Conservation (phyloP, 2,797 vertebrate genomes). For the Coregonus ussuriensis region DNA sequence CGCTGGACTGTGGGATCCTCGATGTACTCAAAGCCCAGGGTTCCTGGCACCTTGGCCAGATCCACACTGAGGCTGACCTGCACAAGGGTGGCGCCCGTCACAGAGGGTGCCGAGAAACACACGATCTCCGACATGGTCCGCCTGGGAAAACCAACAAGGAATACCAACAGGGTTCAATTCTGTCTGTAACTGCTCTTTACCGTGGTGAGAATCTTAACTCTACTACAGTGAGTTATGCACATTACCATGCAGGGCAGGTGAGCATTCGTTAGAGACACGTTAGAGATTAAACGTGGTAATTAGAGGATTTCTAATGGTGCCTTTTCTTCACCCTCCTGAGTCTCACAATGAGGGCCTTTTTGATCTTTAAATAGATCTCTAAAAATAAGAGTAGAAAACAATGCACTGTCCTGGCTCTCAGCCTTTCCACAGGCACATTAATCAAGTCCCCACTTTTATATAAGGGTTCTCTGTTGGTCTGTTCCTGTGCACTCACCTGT, state of each 20-base stretch:
- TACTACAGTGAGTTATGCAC: neutral
- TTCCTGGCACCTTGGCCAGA: slow-evolving; percentile 81
- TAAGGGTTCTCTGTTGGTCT: neutral
- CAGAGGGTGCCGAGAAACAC: slow-evolving; percentile 86
- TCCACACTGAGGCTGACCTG: slow-evolving; percentile 86
- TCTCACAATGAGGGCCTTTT: slow-evolving; percentile 49
- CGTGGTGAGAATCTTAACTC: neutral
- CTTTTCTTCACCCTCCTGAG: slow-evolving; percentile 56
- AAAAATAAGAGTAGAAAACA: slow-evolving; percentile 60
- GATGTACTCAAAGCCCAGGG: slow-evolving; percentile 89
- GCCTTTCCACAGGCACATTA: slow-evolving; percentile 37
- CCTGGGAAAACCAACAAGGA: slow-evolving; percentile 61
- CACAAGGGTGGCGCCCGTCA: slow-evolving; percentile 80
- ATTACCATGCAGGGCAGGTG: slow-evolving; percentile 25
- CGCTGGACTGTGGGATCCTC: slow-evolving; percentile 91
- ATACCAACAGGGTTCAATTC: slow-evolving; percentile 28
- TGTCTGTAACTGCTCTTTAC: slow-evolving; percentile 22
- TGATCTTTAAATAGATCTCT: slow-evolving; percentile 69
- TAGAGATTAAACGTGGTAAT: slow-evolving; percentile 80
- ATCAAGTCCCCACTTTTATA: slow-evolving; percentile 28
- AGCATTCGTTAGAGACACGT: slow-evolving; percentile 70
- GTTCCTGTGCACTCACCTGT: slow-evolving; percentile 75
- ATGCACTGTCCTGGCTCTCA: slow-evolving; percentile 44
- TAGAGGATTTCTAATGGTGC: slow-evolving; percentile 68
- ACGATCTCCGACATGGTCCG: slow-evolving; percentile 87